These are phyloP conservation scores for Enchytraeus crypticus DNA, from an alignment of 2,888 invertebrate species.

Conservation along the genomic window DNA sequence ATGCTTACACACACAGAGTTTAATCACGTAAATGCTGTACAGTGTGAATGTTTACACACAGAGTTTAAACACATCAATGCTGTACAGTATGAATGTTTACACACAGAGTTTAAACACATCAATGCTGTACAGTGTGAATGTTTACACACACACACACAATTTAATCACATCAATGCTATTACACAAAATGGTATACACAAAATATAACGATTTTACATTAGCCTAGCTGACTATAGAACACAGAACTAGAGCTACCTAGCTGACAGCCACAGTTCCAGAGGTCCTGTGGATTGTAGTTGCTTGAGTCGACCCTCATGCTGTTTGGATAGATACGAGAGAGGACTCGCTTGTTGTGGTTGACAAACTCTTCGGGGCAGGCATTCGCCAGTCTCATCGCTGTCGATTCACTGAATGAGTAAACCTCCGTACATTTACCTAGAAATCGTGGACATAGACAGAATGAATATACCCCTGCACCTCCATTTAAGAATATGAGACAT, in stretches of 20 bases:
- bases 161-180: background rate
- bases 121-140: background rate
- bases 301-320: slow-evolving; percentile 54
- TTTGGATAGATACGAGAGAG: slow-evolving; percentile 54
- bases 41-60: background rate
- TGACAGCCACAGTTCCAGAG: slow-evolving; percentile 57
- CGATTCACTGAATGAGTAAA: slow-evolving; percentile 54
- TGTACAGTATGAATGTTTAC: slow-evolving; percentile 54
- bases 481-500: no score
- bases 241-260: no score
- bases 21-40: background rate
- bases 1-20: slow-evolving; percentile 55
- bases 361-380: slow-evolving; percentile 49
- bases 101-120: slow-evolving; percentile 45
- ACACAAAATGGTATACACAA: background rate
- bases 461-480: background rate
- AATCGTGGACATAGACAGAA: no score
- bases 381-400: slow-evolving; percentile 50
- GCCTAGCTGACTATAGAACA: no score
- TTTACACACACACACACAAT: background rate
- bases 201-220: no score
- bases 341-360: slow-evolving; percentile 52
- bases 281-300: slow-evolving; percentile 54
- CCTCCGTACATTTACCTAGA: slow-evolving; percentile 49
- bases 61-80: background rate